phyloP scores from a whole-genome alignment of 2,888 invertebrate genomes.

The Acronicta leporina region DNA sequence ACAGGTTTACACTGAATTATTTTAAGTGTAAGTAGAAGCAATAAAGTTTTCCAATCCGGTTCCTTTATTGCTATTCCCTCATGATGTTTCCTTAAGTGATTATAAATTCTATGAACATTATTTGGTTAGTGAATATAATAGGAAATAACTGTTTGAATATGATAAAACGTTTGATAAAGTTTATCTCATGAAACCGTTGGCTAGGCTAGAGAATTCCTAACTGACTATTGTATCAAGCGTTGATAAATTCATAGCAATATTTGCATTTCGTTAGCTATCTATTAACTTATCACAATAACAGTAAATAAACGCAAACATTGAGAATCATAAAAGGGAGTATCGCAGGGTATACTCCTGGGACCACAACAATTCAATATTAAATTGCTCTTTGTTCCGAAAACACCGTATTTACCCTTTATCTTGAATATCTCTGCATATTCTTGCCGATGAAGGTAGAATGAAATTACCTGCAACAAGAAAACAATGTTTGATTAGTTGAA shows the following conservation, averaged over 20 bases:
- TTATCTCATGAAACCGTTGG: conserved; percentile 45
- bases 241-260: conserved; percentile 24
- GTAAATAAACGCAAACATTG: conserved; percentile 26
- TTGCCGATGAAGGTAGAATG: conserved; percentile 11
- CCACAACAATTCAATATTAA: conserved; percentile 26
- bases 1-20: conserved; percentile 58
- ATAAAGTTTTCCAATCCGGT: conserved; percentile 62
- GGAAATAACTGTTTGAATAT: conserved; percentile 48
- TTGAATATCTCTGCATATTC: conserved; percentile 15
- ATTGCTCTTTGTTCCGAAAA: conserved; percentile 39
- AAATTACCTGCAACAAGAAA: conserved; percentile 53
- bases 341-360: conserved; percentile 30
- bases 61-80: conserved; percentile 49
- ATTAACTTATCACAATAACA: conserved; percentile 41
- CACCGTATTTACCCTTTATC: conserved; percentile 21
- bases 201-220: conserved; percentile 35
- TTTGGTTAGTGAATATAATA: conserved; percentile 43
- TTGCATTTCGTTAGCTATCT: conserved; percentile 29
- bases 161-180: conserved; percentile 55
- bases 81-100: conserved; percentile 49
- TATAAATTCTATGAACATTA: conserved; percentile 50
- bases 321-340: conserved; percentile 22
- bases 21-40: conserved; percentile 54
- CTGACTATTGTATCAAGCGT: conserved; percentile 39
- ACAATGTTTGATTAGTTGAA: conserved; percentile 27